Evolutionary conservation across 2,113 vertebrate genomes (phyloP).

Genomic region (Rutilus rutilus): DNA sequence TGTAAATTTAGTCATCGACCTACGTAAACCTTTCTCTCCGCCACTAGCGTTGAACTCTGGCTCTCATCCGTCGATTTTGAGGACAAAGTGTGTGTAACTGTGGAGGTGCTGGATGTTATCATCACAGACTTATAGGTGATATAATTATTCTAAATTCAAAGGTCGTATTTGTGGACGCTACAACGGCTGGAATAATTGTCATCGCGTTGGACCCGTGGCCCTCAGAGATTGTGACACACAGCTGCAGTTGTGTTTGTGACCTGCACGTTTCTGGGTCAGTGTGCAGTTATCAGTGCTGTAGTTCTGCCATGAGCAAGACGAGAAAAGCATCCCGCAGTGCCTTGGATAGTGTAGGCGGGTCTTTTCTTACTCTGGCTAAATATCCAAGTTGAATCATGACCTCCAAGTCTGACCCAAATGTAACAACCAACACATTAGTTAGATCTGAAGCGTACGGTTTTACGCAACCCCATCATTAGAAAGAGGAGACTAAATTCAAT

Average conservation of each 20-base stretch:
- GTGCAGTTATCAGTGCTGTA: conserved; percentile 30
- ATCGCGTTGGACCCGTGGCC: conserved; percentile 13
- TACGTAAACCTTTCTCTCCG: conserved; percentile 14
- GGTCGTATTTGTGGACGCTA: neutral
- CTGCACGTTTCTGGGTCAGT: conserved; percentile 43
- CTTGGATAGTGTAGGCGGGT: conserved; percentile 9
- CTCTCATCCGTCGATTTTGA: neutral
- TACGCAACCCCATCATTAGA: conserved; percentile 12
- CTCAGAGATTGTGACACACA: conserved; percentile 12
- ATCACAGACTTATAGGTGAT: neutral
- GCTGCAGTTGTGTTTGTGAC: conserved; percentile 18
- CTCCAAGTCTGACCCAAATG: conserved; percentile 27
- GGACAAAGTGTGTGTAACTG: neutral
- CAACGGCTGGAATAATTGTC: neutral
- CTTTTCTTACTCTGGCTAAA: conserved; percentile 11
- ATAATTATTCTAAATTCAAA: neutral
- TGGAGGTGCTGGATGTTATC: neutral
- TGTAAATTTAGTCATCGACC: conserved; percentile 43
- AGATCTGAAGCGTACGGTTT: neutral
- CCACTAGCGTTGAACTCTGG: neutral
- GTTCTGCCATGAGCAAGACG: neutral
- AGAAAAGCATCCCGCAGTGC: neutral
- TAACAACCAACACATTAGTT: conserved; percentile 31
- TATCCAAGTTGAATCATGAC: conserved; percentile 27
- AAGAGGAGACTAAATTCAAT: conserved; percentile 2